Percentiles rank a stretch among this genome's conserved stretches.
phyloP scores from a whole-genome alignment of 2,888 invertebrate species.

The Trimorus sp. region DNA sequence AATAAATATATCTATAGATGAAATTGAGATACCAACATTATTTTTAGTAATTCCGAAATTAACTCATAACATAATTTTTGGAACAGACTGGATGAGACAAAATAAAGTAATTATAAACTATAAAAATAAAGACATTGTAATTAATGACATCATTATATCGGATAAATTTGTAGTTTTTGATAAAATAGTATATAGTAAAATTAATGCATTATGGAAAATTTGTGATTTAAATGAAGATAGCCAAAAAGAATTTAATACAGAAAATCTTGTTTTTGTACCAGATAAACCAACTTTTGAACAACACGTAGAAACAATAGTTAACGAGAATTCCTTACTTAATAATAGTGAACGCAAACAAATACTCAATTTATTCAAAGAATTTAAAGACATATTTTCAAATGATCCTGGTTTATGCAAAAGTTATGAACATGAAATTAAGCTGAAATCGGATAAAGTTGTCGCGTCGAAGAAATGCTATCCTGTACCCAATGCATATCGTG shows the following conservation, averaged over 20 bases:
- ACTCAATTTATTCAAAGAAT: slow-evolving; percentile 9
- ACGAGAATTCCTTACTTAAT: not conserved
- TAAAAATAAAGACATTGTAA: not conserved
- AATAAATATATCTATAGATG: not conserved
- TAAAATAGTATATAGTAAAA: not conserved
- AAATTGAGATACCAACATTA: not conserved
- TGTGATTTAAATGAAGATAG: not conserved
- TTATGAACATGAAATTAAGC: slow-evolving; percentile 20
- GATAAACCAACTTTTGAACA: not conserved
- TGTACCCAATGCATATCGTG: slow-evolving; percentile 15
- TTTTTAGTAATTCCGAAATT: not conserved
- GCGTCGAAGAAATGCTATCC: slow-evolving; percentile 14
- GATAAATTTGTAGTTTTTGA: not conserved
- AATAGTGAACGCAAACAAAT: not conserved
- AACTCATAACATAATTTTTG: not conserved
- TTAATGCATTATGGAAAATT: not conserved
- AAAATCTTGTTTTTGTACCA: no score
- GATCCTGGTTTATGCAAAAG: slow-evolving; percentile 12
- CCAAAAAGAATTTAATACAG: no score
- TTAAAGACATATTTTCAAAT: slow-evolving; percentile 24
- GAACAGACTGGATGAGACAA: slow-evolving; percentile 6
- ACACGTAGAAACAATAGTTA: not conserved
- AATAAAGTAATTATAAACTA: slow-evolving; percentile 3
- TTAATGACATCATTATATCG: not conserved
- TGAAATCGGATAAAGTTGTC: slow-evolving; percentile 12